A percentile compares a stretch with the other conserved stretches of the same genome.
Evolutionary conservation across 2,888 invertebrate genomes (phyloP).

Genomic region (Drosophila anomalata): DNA sequence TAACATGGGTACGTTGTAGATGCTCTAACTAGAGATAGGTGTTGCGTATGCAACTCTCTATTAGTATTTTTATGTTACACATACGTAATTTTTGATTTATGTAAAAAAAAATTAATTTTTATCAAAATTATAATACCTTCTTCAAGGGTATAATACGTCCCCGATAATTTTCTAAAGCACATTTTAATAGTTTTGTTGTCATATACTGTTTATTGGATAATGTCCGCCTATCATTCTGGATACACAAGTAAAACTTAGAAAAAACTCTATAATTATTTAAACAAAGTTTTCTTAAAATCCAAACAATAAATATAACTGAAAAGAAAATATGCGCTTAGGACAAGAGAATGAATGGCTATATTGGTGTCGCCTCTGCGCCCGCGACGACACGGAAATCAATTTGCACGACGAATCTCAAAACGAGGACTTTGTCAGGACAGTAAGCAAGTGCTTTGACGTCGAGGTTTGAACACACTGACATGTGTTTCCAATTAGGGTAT

Average conservation of each 20-base stretch:
- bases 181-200: no score
- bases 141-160: no score
- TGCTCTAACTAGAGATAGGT: no score
- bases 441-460: slow-evolving; percentile 64
- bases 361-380: slow-evolving; percentile 65
- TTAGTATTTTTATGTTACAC: no score
- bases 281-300: background rate
- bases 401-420: slow-evolving; percentile 36
- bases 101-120: no score
- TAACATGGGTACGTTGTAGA: no score
- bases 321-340: background rate
- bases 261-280: background rate
- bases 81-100: no score
- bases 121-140: no score
- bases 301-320: background rate
- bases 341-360: slow-evolving; percentile 44
- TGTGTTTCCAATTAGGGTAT: background rate
- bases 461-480: slow-evolving; percentile 40
- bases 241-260: background rate
- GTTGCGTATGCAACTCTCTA: no score
- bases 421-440: slow-evolving; percentile 47
- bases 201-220: background rate
- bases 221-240: background rate
- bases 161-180: no score
- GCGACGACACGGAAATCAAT: slow-evolving; percentile 36